These are phyloP conservation scores for Chascanopsetta lugubris DNA, from an alignment of 2,113 vertebrate genomes.

Conservation along the genomic window DNA sequence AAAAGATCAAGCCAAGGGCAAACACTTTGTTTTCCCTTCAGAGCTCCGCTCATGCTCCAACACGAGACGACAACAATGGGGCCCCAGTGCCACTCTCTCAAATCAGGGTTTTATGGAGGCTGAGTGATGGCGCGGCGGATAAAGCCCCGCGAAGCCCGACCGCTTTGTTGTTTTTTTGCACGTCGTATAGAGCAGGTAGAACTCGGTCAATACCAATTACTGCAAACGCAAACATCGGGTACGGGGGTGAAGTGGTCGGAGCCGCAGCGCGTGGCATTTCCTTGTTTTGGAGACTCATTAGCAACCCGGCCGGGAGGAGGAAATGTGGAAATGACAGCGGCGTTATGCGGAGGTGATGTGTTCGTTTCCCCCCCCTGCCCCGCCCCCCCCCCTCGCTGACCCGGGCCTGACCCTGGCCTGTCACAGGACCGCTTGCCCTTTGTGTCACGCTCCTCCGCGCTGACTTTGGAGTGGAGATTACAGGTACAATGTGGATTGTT, in stretches of 20 bases:
- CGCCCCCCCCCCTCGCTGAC: slow-evolving; percentile 69
- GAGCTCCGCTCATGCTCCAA: slow-evolving; percentile 66
- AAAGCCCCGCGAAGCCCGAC: slow-evolving; percentile 52
- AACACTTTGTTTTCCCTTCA: slow-evolving; percentile 71
- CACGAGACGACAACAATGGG: slow-evolving; percentile 70
- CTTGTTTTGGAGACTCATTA: slow-evolving; percentile 64
- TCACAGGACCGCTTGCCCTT: slow-evolving; percentile 80
- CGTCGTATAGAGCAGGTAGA: slow-evolving; percentile 58
- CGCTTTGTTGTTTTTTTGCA: slow-evolving; percentile 66
- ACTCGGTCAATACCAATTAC: slow-evolving; percentile 67
- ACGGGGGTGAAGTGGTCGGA: slow-evolving; percentile 59
- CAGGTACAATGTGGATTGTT: slow-evolving; percentile 91
- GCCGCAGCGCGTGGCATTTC: slow-evolving; percentile 26
- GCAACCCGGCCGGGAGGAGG: slow-evolving; percentile 44
- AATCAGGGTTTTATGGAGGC: slow-evolving; percentile 70
- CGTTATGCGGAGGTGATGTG: slow-evolving; percentile 31
- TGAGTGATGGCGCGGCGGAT: slow-evolving; percentile 62
- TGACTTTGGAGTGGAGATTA: slow-evolving; percentile 89
- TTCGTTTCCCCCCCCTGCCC: slow-evolving; percentile 71
- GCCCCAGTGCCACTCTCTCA: slow-evolving; percentile 55
- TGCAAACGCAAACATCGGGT: slow-evolving; percentile 65
- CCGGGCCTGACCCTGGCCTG: slow-evolving; percentile 83
- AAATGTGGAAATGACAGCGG: slow-evolving; percentile 53
- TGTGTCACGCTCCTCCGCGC: slow-evolving; percentile 80
- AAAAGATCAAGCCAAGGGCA: slow-evolving; percentile 65